Base-by-base conservation (phyloP, 2,797 vertebrate genomes). In the Mormyrops attenuatus region DNA sequence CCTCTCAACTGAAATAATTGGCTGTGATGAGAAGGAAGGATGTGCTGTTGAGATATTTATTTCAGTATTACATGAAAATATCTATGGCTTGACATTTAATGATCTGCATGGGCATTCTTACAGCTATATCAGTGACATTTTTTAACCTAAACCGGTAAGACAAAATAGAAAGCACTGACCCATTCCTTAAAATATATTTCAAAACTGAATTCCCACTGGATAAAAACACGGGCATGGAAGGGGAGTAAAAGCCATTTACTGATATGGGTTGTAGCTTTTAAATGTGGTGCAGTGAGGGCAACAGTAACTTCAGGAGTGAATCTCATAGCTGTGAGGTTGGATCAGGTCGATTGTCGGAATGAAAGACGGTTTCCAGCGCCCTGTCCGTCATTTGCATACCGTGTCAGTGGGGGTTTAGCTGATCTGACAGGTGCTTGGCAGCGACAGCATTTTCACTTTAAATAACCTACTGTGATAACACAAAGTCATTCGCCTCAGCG, bases 401-500 rank as follows among this genome's bases (percentile, higher is more conserved):
- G 20, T 90, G 63, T 47, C 50, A 44, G 52, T 90, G 50, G 22
- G 22, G 66, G 13, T 47, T 82, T 82, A 47, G 77, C 20, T n/a
- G n/a, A 66, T 49, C 47, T 38, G 85, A 73, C 60, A 87, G 82
- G 47, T 89, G 82, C 84, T 22, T 20, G 38, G 87, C 87, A 88
- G 38, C 60, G 11, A 44, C 87, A 5, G 34, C 84, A 87, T 86
- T 87, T 87, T 5, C 85, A 26, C 34, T 30, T 87, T 63, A 86
- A 89, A 60, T 85, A 52, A 38, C 89, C 47, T 85, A 34, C 84
- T 69, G 41, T 89, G 82, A 47, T 34, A 85, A 89, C 63, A 41
- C 22, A 50, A 55, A 80, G n/a, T 88, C 41, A 88, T 88, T 88
- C 52, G 22, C 69, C 30, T 80, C 49, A 15, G 38, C 1, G 49